Evolutionary conservation across 2,113 vertebrate species (phyloP).

Genomic region (Hippocampus barbouri): DNA sequence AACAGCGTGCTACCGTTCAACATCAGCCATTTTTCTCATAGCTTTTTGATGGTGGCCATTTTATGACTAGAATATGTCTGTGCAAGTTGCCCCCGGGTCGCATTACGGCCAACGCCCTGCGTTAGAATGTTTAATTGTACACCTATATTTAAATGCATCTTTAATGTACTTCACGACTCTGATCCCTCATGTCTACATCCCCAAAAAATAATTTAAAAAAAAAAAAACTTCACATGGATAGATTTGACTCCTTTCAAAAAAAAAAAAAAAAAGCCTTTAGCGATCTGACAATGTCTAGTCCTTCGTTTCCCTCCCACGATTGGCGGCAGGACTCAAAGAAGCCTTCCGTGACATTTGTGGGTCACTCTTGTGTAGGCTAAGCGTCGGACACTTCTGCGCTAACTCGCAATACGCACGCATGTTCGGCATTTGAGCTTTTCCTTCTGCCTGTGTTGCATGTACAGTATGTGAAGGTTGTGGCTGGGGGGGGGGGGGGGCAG

Average conservation of each 20-base stretch:
- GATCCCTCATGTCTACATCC: neutral
- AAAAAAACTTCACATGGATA: neutral
- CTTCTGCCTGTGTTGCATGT: constrained; percentile 14
- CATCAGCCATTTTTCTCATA: too few species aligned
- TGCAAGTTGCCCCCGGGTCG: too few species aligned
- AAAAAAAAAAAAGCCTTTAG: neutral
- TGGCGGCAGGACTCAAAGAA: neutral
- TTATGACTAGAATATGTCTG: too few species aligned
- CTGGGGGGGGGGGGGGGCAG: constrained; percentile 51
- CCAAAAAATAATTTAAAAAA: too few species aligned
- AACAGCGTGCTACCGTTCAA: too few species aligned
- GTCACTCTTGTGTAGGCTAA: constrained; percentile 5
- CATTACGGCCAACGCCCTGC: too few species aligned
- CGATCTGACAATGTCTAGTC: neutral
- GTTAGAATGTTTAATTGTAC: too few species aligned
- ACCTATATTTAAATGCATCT: too few species aligned
- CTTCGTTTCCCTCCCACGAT: neutral
- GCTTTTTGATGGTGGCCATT: too few species aligned
- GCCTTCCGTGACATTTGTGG: neutral
- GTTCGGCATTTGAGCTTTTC: constrained; percentile 5
- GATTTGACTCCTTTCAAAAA: neutral
- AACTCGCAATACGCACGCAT: neutral
- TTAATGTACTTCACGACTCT: too few species aligned
- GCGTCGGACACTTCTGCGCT: neutral
- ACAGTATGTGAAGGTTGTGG: neutral